Conservation (phyloP, 1,140 invertebrate species). For the Zaprionus tsacasi region DNA sequence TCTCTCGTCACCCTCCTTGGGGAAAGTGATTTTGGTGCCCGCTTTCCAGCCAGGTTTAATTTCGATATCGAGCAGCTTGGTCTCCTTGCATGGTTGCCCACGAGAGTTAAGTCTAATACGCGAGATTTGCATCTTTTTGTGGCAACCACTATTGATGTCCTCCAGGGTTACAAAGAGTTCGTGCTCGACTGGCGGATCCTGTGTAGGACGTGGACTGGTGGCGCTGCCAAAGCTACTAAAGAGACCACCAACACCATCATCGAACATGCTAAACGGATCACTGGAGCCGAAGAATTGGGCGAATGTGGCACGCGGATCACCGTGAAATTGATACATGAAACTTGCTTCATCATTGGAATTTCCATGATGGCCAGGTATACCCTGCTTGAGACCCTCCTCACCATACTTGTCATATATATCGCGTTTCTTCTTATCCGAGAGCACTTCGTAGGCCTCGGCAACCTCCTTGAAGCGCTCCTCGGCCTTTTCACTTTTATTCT, state of each 20-base stretch:
- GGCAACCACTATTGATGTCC: constrained; percentile 91
- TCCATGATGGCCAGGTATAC: constrained; percentile 94
- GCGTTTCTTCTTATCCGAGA: constrained; percentile 94
- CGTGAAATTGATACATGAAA: constrained; percentile 90
- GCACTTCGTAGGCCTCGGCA: constrained; percentile 93
- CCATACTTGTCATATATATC: constrained; percentile 98
- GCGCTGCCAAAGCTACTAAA: background rate
- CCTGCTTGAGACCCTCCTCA: constrained; percentile 93
- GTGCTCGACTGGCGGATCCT: constrained; percentile 93
- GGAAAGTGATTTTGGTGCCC: constrained; percentile 97
- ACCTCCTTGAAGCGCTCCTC: constrained; percentile 95
- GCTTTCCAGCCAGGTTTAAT: constrained; percentile 97
- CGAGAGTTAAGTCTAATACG: constrained; percentile 87
- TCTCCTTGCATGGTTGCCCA: constrained; percentile 89
- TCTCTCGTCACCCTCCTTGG: constrained; percentile 94
- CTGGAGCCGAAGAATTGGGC: constrained; percentile 89
- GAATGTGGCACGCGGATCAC: constrained; percentile 92
- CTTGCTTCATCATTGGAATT: constrained; percentile 89
- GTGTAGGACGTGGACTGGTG: constrained; percentile 57
- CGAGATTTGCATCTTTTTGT: constrained; percentile 97
- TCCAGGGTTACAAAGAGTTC: constrained; percentile 93
- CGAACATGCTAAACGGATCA: constrained; percentile 83
- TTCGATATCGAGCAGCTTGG: constrained; percentile 95
- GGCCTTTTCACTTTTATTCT: constrained; percentile 95
- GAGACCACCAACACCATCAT: constrained; percentile 5